These are phyloP conservation scores for Latrodectus hesperus DNA, from an alignment of 2,888 invertebrate genomes.

Conservation along the genomic window DNA sequence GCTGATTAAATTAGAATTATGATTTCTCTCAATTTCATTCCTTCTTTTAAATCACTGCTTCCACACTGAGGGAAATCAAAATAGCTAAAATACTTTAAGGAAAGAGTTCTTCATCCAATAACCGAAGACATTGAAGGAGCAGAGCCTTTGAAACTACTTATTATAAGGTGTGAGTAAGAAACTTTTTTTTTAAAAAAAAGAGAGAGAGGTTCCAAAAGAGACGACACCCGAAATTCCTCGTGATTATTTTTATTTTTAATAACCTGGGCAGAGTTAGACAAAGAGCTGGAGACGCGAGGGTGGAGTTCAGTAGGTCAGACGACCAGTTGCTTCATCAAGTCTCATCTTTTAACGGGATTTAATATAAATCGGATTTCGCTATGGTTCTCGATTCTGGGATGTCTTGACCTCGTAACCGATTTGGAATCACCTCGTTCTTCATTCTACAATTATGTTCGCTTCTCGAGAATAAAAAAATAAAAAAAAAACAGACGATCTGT, in stretches of 20 bases:
- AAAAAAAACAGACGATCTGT: background rate
- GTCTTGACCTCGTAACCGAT: slow-evolving; percentile 54
- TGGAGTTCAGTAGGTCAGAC: slow-evolving; percentile 51
- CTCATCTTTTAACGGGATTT: slow-evolving; percentile 4
- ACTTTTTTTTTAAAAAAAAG: background rate
- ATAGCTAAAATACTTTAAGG: too few species aligned
- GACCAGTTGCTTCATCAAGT: slow-evolving; percentile 30
- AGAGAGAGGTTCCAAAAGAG: background rate
- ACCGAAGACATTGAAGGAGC: too few species aligned
- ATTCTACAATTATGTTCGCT: slow-evolving; percentile 11
- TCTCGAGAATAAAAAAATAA: background rate
- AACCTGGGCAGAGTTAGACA: slow-evolving; percentile 4
- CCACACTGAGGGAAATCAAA: too few species aligned
- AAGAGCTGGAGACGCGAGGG: slow-evolving; percentile 12
- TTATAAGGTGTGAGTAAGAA: too few species aligned
- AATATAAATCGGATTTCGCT: slow-evolving; percentile 38
- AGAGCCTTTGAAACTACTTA: too few species aligned
- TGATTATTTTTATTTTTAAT: background rate
- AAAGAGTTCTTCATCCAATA: too few species aligned
- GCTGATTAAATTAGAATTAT: too few species aligned
- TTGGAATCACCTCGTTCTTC: slow-evolving; percentile 16
- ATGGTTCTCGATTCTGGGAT: slow-evolving; percentile 25
- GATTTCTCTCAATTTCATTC: too few species aligned
- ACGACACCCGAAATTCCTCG: slow-evolving; percentile 17
- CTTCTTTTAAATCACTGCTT: too few species aligned